Base-by-base conservation (phyloP, 2,113 vertebrate genomes). In the Cacatua alba region DNA sequence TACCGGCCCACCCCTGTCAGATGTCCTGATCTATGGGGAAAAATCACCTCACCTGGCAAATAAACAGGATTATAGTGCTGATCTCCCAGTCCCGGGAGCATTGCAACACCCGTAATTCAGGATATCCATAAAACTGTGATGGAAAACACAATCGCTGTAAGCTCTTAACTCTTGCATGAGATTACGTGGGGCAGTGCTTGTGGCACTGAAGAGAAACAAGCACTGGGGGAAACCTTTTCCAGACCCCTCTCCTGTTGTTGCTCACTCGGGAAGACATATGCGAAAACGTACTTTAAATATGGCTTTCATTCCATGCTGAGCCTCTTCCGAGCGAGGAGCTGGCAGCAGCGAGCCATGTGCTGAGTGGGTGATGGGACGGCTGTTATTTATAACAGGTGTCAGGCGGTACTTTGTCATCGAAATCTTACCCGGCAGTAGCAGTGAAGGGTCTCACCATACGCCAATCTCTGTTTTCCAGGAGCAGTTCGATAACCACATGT, bases 301-400 rank as follows among this genome's bases (percentile, higher is more conserved):
- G 86, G 77, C 77, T 93, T 92, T 94, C 55, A 95, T 96, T 95
- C 87, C 74, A 55, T 0, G 0, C 82, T 59, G 91, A 97, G 84
- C 69, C 81, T 72, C 93, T 93, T 88, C 57, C 0, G 70, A 96
- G 72, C 1, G 35, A 95, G 86, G 83, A 86, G 80, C 83, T 92
- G 94, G 94, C 91, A 91, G 93, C 89, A 88, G 41, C 18, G 69
- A 94, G 86, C 95, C 93, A 94, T 68, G 94, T 86, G 89, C 86
- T 52, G 94, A 60, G 95, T 49, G 93, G 91, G 81, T 95, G 96
- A 89, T 84, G 77, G 95, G 95, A 82, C 5, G 20, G 77, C 10
- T 19, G 26, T 96, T 97, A 96, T 95, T 95, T 95, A 91, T 94
- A 95, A 95, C 95, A 91, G 94, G 94, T 92, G 92, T 95, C 93